Base-by-base conservation (phyloP, 2,797 vertebrate species). In the Phalanger gymnotis region DNA sequence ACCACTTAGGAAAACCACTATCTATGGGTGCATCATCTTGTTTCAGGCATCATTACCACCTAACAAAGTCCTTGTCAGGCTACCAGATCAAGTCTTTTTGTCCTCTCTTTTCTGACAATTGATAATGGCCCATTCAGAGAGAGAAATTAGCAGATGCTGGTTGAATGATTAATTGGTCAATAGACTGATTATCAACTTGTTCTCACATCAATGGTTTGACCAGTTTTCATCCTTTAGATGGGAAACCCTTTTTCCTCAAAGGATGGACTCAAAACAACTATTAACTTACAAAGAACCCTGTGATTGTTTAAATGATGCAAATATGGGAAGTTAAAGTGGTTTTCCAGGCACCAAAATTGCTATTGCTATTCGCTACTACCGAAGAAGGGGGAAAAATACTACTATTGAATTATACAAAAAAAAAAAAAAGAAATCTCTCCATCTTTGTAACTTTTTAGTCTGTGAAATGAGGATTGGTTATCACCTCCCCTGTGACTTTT, bases 381-480 rank as follows among this genome's bases (percentile, higher is more conserved):
- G 52, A 30, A 40, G 28, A 47, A 92, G 53, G 19, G 40, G n/a
- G 54, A 90, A 13, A 14, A 27, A 31, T 2, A 11, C 2, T 34
- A 27, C 93, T 56, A 91, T n/a, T 94, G 61, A 14, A 31, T 19
- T 93, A 22, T 4, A 3, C 54, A 19, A 16, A 25, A 40, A 81
- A 47, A 73, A 11, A 34, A 13, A 58, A 14, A 34, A 61, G 31
- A 34, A 87, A 27, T 25, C 40, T 34, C 91, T 95, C 92, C 81
- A 30, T 93, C 51, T 54, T 54, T 31, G 52, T 90, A 25, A 6
- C 51, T 54, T 95, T 96, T 90, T 73, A 93, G 19, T 51, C 51
- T 12, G 53, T 22, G 91, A 53, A 89, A 2, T 89, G 58, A 97
- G 92, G 66, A 96, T 95, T n/a, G 89, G 31, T 55, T 96, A 53